phyloP scores from a whole-genome alignment of 2,888 invertebrate genomes.

The Endotricha flammealis region DNA sequence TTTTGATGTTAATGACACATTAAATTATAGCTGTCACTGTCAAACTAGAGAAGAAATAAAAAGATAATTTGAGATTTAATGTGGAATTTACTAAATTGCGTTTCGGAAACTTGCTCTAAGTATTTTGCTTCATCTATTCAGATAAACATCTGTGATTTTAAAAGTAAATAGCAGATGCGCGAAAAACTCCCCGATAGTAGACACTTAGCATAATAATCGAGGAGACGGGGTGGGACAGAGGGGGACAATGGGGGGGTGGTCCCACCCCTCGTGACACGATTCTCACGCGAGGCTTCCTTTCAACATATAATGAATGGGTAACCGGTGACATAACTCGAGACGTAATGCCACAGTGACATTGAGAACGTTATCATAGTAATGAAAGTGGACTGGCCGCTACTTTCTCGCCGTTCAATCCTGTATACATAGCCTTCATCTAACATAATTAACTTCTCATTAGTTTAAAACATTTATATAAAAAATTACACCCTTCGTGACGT shows the following conservation, averaged over 20 bases:
- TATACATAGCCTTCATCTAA: no score
- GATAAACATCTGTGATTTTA: no score
- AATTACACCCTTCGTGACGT: no score
- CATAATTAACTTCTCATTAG: no score
- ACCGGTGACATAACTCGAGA: constrained; percentile 54
- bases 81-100: no score
- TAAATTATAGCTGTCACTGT: no score
- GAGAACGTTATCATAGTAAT: constrained; percentile 37
- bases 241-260: constrained; percentile 23
- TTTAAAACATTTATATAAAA: no score
- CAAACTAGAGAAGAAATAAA: no score
- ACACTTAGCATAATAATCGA: constrained; percentile 77
- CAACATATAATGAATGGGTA: constrained; percentile 69
- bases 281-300: constrained; percentile 74
- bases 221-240: constrained; percentile 38
- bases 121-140: no score
- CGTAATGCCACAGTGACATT: constrained; percentile 36
- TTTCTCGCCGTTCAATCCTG: constrained; percentile 2
- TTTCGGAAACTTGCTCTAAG: no score
- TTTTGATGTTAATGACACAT: no score
- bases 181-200: constrained; percentile 72
- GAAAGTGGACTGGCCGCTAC: constrained; percentile 15
- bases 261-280: constrained; percentile 67
- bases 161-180: constrained; percentile 79
- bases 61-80: no score